phyloP scores from a whole-genome alignment of 1,140 invertebrate genomes.

The Helicoverpa armigera region DNA sequence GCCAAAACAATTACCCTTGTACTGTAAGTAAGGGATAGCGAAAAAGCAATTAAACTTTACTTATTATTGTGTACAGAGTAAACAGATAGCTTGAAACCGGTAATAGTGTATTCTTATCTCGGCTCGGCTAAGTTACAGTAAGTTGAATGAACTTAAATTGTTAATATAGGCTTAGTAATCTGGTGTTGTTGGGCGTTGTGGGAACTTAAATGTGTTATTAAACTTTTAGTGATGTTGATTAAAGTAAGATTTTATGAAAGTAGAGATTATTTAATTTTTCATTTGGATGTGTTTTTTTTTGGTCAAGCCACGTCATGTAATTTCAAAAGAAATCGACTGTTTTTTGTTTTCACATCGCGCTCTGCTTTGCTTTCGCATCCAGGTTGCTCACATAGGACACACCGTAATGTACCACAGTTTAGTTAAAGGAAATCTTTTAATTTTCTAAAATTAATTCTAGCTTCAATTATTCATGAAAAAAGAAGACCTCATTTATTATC shows the following conservation, averaged over 20 bases:
- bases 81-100: neutral
- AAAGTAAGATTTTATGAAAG: neutral
- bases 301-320: too few relatives aligned
- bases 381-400: too few relatives aligned
- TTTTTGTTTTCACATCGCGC: too few relatives aligned
- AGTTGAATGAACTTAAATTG: constrained; percentile 17
- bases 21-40: neutral
- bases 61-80: neutral
- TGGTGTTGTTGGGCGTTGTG: neutral
- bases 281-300: too few relatives aligned
- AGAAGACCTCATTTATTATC: too few relatives aligned
- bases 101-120: constrained; percentile 25
- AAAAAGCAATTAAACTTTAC: constrained; percentile 7
- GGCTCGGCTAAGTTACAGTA: neutral
- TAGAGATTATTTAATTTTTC: too few relatives aligned
- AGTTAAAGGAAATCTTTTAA: too few relatives aligned
- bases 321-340: too few relatives aligned
- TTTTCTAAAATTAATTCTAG: too few relatives aligned
- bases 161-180: neutral
- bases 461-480: too few relatives aligned
- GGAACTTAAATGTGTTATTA: neutral
- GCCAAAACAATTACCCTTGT: neutral
- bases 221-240: neutral
- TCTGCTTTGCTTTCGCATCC: too few relatives aligned
- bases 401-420: too few relatives aligned